Percentiles rank a stretch among this genome's conserved stretches.
Evolutionary conservation across 2,113 vertebrate genomes (phyloP).

Genomic region (Callithrix jacchus): DNA sequence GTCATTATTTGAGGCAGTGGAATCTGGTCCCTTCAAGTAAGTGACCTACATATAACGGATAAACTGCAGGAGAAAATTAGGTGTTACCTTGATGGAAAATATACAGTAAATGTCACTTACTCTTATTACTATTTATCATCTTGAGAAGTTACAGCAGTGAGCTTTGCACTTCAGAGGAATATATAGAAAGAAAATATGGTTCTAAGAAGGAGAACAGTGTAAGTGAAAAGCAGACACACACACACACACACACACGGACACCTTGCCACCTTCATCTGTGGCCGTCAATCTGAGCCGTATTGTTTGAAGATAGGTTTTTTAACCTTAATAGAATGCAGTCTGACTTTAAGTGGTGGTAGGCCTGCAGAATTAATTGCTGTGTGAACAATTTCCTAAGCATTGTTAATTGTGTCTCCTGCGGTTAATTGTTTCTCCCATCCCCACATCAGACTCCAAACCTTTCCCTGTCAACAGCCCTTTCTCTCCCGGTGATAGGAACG

Average conservation of each 20-base stretch:
- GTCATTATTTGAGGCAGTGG: slow-evolving; percentile 70
- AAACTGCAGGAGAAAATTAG: slow-evolving; percentile 59
- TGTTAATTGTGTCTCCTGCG: slow-evolving; percentile 62
- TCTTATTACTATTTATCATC: slow-evolving; percentile 69
- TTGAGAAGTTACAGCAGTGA: background rate
- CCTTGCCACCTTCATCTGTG: background rate
- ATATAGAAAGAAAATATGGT: background rate
- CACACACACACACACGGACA: background rate
- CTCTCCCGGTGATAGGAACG: background rate
- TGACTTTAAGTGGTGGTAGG: slow-evolving; percentile 41
- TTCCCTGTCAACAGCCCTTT: slow-evolving; percentile 44
- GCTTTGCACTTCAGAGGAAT: background rate
- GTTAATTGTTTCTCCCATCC: slow-evolving; percentile 57
- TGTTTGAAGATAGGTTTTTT: slow-evolving; percentile 61
- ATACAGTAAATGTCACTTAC: slow-evolving; percentile 66
- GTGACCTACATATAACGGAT: slow-evolving; percentile 81
- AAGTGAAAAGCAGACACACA: background rate
- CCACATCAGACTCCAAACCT: background rate
- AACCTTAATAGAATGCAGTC: slow-evolving; percentile 66
- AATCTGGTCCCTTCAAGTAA: slow-evolving; percentile 76
- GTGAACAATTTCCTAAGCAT: slow-evolving; percentile 65
- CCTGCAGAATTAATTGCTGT: slow-evolving; percentile 63
- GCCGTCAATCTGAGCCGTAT: slow-evolving; percentile 16
- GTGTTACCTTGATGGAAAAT: slow-evolving; percentile 64
- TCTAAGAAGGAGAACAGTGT: background rate